phyloP scores from a whole-genome alignment of 2,888 invertebrate genomes.

The Drosophila ezoana region DNA sequence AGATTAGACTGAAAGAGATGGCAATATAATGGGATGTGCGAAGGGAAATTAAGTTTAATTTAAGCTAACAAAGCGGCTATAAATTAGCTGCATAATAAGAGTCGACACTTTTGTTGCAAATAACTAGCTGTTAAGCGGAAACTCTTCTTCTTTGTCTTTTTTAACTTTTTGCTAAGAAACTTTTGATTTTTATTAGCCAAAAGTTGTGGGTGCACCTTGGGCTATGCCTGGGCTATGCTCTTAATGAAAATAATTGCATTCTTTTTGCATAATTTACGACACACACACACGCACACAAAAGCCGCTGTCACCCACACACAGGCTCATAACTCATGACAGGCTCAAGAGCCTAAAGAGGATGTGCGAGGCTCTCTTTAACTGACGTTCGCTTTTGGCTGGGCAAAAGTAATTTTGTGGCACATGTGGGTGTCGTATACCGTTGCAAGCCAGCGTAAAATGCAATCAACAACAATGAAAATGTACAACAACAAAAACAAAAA shows the following conservation, averaged over 20 bases:
- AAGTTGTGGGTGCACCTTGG: conserved; percentile 29
- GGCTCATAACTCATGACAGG: conserved; percentile 23
- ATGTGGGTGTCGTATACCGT: conserved; percentile 64
- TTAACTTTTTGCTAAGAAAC: conserved; percentile 27
- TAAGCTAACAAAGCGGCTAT: conserved; percentile 10
- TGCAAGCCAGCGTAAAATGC: conserved; percentile 59
- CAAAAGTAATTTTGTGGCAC: conserved; percentile 72
- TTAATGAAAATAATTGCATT: conserved; percentile 70
- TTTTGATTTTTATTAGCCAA: conserved; percentile 32
- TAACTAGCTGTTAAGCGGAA: conserved; percentile 3
- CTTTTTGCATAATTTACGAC: conserved; percentile 70
- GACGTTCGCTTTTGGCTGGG: conserved; percentile 3
- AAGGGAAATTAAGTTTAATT: not conserved
- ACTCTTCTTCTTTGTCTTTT: conserved; percentile 2
- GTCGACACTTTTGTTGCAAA: conserved; percentile 9
- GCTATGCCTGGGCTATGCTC: conserved; percentile 37
- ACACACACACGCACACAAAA: conserved; percentile 31
- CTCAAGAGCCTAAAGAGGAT: conserved; percentile 34
- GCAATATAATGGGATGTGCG: not conserved
- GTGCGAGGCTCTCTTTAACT: conserved; percentile 2
- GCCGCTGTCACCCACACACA: conserved; percentile 25
- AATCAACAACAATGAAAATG: conserved; percentile 77
- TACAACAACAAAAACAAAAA: conserved; percentile 33
- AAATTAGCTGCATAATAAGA: conserved; percentile 34
- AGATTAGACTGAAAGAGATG: not conserved